Evolutionary conservation across 2,797 vertebrate genomes (phyloP), one percentile per base, ranked within the genome.

Genomic region (Pseudotriccus pelzelni): DNA sequence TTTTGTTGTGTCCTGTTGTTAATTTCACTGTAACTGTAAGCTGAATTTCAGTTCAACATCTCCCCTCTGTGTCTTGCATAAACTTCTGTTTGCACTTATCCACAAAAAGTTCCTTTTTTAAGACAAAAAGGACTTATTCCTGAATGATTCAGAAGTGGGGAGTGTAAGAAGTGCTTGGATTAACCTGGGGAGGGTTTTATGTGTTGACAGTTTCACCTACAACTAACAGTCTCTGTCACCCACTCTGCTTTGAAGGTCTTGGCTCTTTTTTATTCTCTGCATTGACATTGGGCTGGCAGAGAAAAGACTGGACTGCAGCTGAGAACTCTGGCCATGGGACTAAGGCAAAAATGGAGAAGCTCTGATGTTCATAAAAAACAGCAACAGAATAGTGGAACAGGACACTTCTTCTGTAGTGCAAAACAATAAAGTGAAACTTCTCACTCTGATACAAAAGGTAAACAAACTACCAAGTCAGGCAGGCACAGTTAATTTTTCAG

Each of bases 241-340:
- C 70, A 37, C 56, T 89, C 72, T 91, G 52, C 78, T 96, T 93
- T 80, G 93, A 93, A 95, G 94, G 81, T 89, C 78, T 91, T 74
- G 84, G 44, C 72, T 94, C 67, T 91, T 85, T 60, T 87, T 92
- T 68, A 55, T 92, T 93, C 75, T 68, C 4, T 72, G 43, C 58
- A 12, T 80, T 93, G 84, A 80, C 78, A 67, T 66, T 84, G 81
- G 81, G 25, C 84, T 80, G 79, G 68, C 76, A 78, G 89, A 72
- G 91, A 85, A 92, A 91, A 94, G 87, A 47, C 66, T 34, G 59
- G 90, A 47, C 91, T 85, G 87, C 50, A 88, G 62, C 80, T 78
- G 80, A 84, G 85, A 78, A 20, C 68, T 92, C 5, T 78, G 87
- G 50, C 83, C 66, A 84, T 21, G 58, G 79, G 66, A 37, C 62